phyloP scores from a whole-genome alignment of 1,140 invertebrate genomes.

The Phocides pigmalion region DNA sequence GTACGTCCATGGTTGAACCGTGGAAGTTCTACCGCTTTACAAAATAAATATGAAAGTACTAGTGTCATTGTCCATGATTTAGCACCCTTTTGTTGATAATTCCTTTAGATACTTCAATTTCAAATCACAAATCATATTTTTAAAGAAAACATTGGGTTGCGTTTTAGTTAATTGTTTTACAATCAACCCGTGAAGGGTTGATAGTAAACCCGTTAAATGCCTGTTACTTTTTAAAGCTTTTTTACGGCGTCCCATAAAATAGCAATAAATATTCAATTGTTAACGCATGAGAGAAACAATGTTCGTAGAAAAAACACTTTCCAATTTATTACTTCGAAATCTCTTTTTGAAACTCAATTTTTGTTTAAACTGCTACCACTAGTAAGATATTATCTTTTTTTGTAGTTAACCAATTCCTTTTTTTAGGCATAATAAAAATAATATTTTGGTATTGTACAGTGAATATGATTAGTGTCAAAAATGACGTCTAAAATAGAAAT shows the following conservation, averaged over 20 bases:
- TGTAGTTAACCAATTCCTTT: too few species aligned
- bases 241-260: slow-evolving; percentile 44
- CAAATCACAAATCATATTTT: too few species aligned
- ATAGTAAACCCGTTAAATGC: slow-evolving; percentile 29
- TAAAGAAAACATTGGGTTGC: neutral
- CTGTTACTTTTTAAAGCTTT: slow-evolving; percentile 37
- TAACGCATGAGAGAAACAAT: slow-evolving; percentile 32
- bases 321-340: slow-evolving; percentile 27
- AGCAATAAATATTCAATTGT: slow-evolving; percentile 42
- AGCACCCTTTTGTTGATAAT: too few species aligned
- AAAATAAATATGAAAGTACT: too few species aligned
- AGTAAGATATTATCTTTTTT: neutral
- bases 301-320: slow-evolving; percentile 36
- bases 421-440: too few species aligned
- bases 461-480: too few species aligned
- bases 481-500: too few species aligned
- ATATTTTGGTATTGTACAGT: too few species aligned
- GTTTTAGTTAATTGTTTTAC: slow-evolving; percentile 36
- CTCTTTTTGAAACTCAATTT: neutral
- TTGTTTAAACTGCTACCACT: neutral
- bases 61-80: too few species aligned
- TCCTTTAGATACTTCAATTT: too few species aligned
- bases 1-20: too few species aligned
- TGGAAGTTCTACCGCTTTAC: too few species aligned
- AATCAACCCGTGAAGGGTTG: slow-evolving; percentile 38